Evolutionary conservation across 2,113 vertebrate genomes (phyloP).

Genomic region (Callipepla squamata): DNA sequence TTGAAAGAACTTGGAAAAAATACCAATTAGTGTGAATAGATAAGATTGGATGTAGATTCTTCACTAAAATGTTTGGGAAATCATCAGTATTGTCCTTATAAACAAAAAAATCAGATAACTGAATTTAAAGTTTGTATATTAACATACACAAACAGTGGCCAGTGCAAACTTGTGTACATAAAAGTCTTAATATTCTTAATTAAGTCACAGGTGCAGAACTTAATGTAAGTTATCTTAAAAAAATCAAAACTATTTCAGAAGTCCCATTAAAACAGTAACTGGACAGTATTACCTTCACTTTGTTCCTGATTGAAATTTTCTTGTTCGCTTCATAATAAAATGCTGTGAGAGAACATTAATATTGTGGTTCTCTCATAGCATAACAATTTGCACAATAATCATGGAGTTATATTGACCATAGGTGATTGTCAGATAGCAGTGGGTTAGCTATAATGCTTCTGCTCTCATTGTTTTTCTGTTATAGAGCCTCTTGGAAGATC

Average conservation of each 20-base stretch:
- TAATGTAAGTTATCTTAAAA: not conserved
- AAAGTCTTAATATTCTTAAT: not conserved
- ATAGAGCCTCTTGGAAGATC: slow-evolving; percentile 89
- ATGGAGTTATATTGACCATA: not conserved
- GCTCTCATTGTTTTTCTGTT: not conserved
- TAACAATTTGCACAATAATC: not conserved
- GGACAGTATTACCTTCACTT: not conserved
- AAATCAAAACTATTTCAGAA: not conserved
- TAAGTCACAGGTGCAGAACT: not conserved
- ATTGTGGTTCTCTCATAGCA: not conserved
- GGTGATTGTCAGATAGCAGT: not conserved
- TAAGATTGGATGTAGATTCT: not conserved
- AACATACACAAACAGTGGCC: not conserved
- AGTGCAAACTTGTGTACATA: not conserved
- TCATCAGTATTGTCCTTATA: not conserved
- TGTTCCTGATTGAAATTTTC: not conserved
- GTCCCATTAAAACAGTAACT: not conserved
- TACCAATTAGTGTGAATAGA: not conserved
- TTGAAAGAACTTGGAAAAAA: not conserved
- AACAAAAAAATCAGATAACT: not conserved
- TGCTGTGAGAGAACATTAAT: not conserved
- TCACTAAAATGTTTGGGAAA: not conserved
- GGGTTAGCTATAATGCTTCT: not conserved
- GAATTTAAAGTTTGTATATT: not conserved
- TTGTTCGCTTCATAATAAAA: not conserved